A percentile compares a stretch with the other conserved stretches of the same genome.
Conservation (phyloP, 2,113 vertebrate genomes). For the Pelvicachromis taeniatus region DNA sequence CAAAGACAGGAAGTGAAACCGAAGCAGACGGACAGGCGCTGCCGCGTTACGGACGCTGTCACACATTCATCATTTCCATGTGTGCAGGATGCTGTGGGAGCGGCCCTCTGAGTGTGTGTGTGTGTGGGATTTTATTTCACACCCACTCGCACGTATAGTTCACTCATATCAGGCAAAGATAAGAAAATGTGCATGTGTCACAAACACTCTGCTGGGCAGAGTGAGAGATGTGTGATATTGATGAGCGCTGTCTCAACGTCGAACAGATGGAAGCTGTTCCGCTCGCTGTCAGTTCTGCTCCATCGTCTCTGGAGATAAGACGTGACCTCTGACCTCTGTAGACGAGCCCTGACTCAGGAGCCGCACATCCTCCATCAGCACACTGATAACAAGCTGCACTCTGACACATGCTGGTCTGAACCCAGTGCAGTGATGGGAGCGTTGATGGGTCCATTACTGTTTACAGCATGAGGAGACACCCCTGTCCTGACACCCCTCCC, state of each 20-base stretch:
- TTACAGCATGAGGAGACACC: background rate
- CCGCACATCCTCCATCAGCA: background rate
- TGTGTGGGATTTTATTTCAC: background rate
- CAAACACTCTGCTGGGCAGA: background rate
- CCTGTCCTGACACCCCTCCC: no score
- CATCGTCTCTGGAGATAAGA: background rate
- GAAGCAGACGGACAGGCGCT: background rate
- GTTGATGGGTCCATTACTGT: background rate
- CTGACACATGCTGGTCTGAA: background rate
- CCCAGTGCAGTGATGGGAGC: background rate
- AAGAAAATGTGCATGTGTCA: conserved; percentile 22
- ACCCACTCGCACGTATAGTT: background rate
- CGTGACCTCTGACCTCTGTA: background rate
- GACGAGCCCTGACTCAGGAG: background rate
- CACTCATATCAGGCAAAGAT: conserved; percentile 9
- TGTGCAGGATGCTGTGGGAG: background rate
- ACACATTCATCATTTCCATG: background rate
- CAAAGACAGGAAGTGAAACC: background rate
- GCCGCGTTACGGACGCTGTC: background rate
- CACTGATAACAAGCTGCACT: background rate
- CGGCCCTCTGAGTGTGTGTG: background rate
- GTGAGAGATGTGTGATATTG: background rate
- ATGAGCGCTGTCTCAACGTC: background rate
- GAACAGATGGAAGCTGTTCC: background rate
- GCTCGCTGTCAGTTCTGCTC: background rate